A percentile compares a stretch with the other conserved stretches of the same genome.
Conservation (phyloP, 2,888 invertebrate genomes). For the Erebia palarica region DNA sequence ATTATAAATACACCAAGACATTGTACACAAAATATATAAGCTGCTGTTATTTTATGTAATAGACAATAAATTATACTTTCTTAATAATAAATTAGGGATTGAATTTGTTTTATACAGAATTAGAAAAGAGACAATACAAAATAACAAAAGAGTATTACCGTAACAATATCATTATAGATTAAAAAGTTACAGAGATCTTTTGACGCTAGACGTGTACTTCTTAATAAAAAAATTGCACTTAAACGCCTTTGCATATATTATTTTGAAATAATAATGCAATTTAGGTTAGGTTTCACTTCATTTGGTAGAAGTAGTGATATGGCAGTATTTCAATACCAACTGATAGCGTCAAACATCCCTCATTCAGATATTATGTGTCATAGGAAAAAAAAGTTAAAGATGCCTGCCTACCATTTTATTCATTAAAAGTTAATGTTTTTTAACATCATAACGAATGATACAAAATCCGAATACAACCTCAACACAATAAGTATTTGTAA, state of each 20-base stretch:
- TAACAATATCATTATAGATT: slow-evolving; percentile 51
- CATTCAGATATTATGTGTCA: not conserved
- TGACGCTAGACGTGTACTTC: not conserved
- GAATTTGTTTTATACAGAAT: slow-evolving; percentile 40
- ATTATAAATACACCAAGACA: slow-evolving; percentile 71
- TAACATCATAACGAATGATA: slow-evolving; percentile 10
- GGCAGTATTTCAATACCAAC: not conserved
- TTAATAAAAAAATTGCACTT: not conserved
- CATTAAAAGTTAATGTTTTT: slow-evolving; percentile 11
- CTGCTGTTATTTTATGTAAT: slow-evolving; percentile 55
- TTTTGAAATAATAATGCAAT: not conserved
- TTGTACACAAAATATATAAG: slow-evolving; percentile 58
- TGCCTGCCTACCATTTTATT: not conserved
- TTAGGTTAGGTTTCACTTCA: not conserved
- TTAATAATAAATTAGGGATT: slow-evolving; percentile 55
- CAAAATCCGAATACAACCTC: slow-evolving; percentile 50
- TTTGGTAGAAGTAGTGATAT: not conserved
- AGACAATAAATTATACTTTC: slow-evolving; percentile 69
- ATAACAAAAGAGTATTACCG: slow-evolving; percentile 53
- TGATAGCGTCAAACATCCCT: not conserved
- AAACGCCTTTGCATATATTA: not conserved
- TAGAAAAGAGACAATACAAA: slow-evolving; percentile 27
- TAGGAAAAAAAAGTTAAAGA: not conserved
- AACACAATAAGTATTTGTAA: slow-evolving; percentile 31
- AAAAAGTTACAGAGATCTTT: not conserved